phyloP scores from a whole-genome alignment of 2,797 vertebrate species.

The Acrossocheilus wenchowensis region DNA sequence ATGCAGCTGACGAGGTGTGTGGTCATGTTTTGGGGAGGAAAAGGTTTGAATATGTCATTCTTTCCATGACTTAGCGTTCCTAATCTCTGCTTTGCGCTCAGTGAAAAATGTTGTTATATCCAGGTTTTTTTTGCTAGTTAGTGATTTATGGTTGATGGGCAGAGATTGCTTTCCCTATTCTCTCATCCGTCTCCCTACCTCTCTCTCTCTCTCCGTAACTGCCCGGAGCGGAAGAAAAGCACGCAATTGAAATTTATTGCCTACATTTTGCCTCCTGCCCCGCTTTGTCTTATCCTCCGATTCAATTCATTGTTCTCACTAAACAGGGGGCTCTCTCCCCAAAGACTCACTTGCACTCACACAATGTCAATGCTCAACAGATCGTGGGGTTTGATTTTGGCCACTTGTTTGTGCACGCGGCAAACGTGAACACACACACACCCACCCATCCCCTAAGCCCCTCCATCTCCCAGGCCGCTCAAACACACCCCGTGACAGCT shows the following conservation, averaged over 20 bases:
- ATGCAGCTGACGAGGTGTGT: not conserved
- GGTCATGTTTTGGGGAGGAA: not conserved
- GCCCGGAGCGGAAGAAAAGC: conserved; percentile 32
- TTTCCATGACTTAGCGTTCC: not conserved
- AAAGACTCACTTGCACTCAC: conserved; percentile 29
- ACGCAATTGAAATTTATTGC: conserved; percentile 48
- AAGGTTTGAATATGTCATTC: conserved; percentile 3
- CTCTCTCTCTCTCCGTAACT: conserved; percentile 18
- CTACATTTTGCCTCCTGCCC: conserved; percentile 30
- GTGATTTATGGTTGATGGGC: conserved; percentile 37
- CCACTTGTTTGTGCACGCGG: conserved; percentile 51
- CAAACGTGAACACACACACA: conserved; percentile 32
- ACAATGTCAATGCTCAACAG: conserved; percentile 49
- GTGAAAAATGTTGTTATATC: conserved; percentile 37
- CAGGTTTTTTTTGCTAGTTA: conserved; percentile 3
- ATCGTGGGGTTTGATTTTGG: conserved; percentile 49
- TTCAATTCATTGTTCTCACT: conserved; percentile 45
- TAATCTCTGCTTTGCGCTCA: conserved; percentile 9
- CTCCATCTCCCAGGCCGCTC: conserved; percentile 34
- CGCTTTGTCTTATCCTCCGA: conserved; percentile 38
- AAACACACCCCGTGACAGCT: conserved; percentile 61
- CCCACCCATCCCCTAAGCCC: conserved; percentile 25
- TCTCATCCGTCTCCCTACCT: conserved; percentile 36
- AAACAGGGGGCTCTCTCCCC: conserved; percentile 49
- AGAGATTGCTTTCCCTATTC: conserved; percentile 37